Percentiles rank a stretch among this genome's conserved stretches.
Conservation (phyloP, 2,113 vertebrate genomes). For the Dromiciops gliroides region DNA sequence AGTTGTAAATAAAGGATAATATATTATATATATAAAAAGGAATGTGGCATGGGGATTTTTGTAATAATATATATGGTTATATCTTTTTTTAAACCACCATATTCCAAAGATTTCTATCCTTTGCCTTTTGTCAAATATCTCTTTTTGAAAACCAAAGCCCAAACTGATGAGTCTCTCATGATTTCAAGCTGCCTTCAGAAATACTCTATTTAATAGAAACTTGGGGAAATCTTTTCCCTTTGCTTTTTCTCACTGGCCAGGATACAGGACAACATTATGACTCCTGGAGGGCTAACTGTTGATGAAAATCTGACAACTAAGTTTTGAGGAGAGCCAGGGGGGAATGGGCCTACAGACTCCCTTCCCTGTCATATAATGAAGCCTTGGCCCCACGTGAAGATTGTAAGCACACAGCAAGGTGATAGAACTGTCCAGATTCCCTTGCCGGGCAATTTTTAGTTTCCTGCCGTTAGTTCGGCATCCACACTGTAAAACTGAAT, state of each 20-base stretch:
- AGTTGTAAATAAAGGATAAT: constrained; percentile 5
- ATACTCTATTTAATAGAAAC: constrained; percentile 24
- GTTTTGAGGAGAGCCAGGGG: constrained; percentile 63
- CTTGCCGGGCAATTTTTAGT: constrained; percentile 63
- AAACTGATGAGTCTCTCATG: neutral
- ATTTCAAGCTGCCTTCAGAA: constrained; percentile 56
- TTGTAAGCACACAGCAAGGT: neutral
- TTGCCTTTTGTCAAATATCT: constrained; percentile 30
- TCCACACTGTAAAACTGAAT: constrained; percentile 40
- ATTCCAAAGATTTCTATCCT: constrained; percentile 36
- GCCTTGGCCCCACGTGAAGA: neutral
- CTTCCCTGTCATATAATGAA: constrained; percentile 60
- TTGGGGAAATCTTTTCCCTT: constrained; percentile 22
- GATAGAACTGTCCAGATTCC: constrained; percentile 36
- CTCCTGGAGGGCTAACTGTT: constrained; percentile 31
- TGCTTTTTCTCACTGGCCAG: constrained; percentile 51
- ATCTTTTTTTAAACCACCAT: constrained; percentile 23
- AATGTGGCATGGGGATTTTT: neutral
- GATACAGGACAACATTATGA: constrained; percentile 48
- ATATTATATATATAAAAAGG: constrained; percentile 14
- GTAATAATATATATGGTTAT: constrained; percentile 9
- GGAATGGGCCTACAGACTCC: neutral
- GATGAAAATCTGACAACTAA: constrained; percentile 53
- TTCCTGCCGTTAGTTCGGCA: constrained; percentile 58
- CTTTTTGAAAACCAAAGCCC: constrained; percentile 44